phyloP scores from a whole-genome alignment of 2,113 vertebrate species.

The Sebastes fasciatus region DNA sequence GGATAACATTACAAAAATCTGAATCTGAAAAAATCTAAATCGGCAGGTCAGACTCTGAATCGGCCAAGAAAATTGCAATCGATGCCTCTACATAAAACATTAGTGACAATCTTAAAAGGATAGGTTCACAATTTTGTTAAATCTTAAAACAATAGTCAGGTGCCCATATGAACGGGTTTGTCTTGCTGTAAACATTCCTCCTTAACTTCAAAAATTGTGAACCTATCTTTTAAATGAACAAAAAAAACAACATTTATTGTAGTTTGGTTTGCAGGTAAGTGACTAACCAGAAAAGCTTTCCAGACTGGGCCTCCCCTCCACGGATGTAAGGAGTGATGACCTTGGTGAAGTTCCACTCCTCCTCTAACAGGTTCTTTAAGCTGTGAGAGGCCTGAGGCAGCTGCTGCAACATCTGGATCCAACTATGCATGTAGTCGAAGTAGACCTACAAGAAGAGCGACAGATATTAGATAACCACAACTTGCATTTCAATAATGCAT shows the following conservation, averaged over 20 bases:
- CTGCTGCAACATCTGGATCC: slow-evolving; percentile 99
- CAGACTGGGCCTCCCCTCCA: slow-evolving; percentile 97
- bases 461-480: background rate
- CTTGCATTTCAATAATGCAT: background rate
- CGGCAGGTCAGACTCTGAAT: too few species aligned
- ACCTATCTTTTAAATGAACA: background rate
- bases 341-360: slow-evolving; percentile 99
- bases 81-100: background rate
- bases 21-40: too few species aligned
- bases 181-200: background rate
- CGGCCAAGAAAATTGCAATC: too few species aligned
- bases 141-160: background rate
- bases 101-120: background rate
- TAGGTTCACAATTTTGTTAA: background rate
- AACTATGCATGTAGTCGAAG: slow-evolving; percentile 99
- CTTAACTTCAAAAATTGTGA: background rate
- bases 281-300: slow-evolving; percentile 95
- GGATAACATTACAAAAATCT: too few species aligned
- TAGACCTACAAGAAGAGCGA: slow-evolving; percentile 88
- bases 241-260: background rate
- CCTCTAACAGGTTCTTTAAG: slow-evolving; percentile 97
- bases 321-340: slow-evolving; percentile 98
- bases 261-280: background rate
- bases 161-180: background rate
- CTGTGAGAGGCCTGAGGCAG: slow-evolving; percentile 99